Evolutionary conservation across 1,140 invertebrate genomes (phyloP), one percentile per base, ranked within the genome.

Genomic region (Drosophila willistoni): DNA sequence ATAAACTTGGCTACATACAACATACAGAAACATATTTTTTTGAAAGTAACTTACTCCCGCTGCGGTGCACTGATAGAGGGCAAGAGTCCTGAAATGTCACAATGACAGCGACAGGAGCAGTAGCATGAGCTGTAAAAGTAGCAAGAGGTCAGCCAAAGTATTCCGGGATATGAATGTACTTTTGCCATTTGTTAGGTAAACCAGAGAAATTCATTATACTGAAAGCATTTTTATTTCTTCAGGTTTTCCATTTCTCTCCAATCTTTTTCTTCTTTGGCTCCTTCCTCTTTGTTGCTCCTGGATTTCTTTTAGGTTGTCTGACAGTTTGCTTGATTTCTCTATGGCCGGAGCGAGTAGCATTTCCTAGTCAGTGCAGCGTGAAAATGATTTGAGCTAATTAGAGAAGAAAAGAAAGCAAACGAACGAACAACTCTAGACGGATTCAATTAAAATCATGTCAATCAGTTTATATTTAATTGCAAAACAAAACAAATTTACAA

Each of bases 141-240:
- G 44, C 44, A 51, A 51, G 17, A 80, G 77, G 63, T 73, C 67
- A 64, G 73, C 47, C 60, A 66, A 68, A 61, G 68, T 51, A 36
- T 72, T 68, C 59, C 64, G 14, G 68, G 66, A 80, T 73, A 79
- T 63, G 73, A 84, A 84, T 85, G 77, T 76, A 64, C 17, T 56
- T 33, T 36, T 64, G 12, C 67, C 79, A 69, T 85, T 81, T 78
- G 59, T 55, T 67, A 33, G 56, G 33, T 36, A 17, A 57, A 36
- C 9, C 13, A 41, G 0, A 12, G 51, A 70, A 76, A 76, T 71
- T 79, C 69, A 85, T 85, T 85, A 81, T 67, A 81, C 47, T 81
- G 75, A 86, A 86, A 86, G 82, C 78, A 71, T 81, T 81, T 81
- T 85, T 85, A 85, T 85, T 73, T 59, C 57, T 64, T 13, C 56